Conservation (phyloP, 2,888 invertebrate genomes). For the Scaptomyza cyrtandrae region DNA sequence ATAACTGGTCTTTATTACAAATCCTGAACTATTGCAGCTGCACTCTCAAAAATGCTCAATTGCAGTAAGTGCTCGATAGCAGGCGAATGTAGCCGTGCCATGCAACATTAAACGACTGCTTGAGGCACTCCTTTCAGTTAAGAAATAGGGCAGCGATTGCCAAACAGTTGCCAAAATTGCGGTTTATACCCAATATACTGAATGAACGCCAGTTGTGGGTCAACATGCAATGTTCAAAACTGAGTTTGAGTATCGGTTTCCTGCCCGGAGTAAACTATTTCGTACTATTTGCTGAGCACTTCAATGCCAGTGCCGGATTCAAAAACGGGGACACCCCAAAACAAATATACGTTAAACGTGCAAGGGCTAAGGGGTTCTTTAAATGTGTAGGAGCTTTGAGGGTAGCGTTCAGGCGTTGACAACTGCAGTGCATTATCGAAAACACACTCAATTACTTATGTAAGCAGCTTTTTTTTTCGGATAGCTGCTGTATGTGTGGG, state of each 20-base stretch:
- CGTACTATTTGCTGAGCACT: slow-evolving; percentile 65
- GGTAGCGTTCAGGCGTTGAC: slow-evolving; percentile 35
- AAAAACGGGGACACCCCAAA: slow-evolving; percentile 19
- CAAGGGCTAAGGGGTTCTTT: background rate
- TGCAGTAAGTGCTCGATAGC: slow-evolving; percentile 32
- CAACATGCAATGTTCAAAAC: slow-evolving; percentile 43
- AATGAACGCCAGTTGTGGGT: slow-evolving; percentile 44
- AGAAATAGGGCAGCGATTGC: background rate
- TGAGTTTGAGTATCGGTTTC: slow-evolving; percentile 17
- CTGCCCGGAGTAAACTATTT: slow-evolving; percentile 29
- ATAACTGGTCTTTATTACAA: slow-evolving; percentile 24
- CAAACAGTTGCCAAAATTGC: slow-evolving; percentile 34
- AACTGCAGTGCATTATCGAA: slow-evolving; percentile 71
- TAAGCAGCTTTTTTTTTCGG: slow-evolving; percentile 49
- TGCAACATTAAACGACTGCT: slow-evolving; percentile 10
- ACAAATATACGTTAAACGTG: slow-evolving; percentile 25
- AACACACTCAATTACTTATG: slow-evolving; percentile 79
- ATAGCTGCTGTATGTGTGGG: background rate
- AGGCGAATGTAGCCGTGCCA: slow-evolving; percentile 4
- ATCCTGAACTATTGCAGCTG: slow-evolving; percentile 10
- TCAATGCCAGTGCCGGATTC: slow-evolving; percentile 49
- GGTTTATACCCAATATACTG: slow-evolving; percentile 4
- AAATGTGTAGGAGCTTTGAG: background rate
- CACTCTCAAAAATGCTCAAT: slow-evolving; percentile 16
- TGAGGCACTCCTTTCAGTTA: background rate